These are phyloP conservation scores for Dasyurus viverrinus DNA, from an alignment of 2,113 vertebrate species.

Conservation along the genomic window DNA sequence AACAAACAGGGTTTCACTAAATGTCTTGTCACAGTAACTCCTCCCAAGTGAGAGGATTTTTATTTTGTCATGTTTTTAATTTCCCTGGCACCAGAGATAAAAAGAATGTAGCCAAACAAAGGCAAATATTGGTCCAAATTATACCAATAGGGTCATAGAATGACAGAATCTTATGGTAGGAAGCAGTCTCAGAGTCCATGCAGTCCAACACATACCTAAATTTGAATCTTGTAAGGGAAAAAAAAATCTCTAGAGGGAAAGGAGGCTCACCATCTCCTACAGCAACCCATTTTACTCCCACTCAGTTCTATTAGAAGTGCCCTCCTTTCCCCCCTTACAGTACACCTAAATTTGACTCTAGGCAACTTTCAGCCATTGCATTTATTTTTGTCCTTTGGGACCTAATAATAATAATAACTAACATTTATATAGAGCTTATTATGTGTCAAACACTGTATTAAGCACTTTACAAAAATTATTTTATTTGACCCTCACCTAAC, in stretches of 20 bases:
- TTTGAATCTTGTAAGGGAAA: not conserved
- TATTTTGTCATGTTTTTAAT: not conserved
- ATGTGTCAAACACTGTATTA: not conserved
- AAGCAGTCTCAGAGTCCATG: not conserved
- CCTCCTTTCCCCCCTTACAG: not conserved
- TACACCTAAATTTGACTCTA: not conserved
- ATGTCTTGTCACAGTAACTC: not conserved
- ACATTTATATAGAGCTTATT: not conserved
- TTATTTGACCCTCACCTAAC: not conserved
- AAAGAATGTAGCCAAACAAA: not conserved
- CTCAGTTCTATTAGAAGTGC: not conserved
- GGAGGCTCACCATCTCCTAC: not conserved
- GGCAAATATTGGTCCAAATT: not conserved
- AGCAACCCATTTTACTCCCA: not conserved
- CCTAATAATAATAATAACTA: not conserved
- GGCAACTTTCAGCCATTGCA: not conserved
- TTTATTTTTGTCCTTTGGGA: not conserved
- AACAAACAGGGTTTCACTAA: accelerated
- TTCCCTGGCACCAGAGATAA: not conserved
- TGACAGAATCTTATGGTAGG: not conserved
- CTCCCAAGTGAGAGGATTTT: not conserved
- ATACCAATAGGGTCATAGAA: not conserved
- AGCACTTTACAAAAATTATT: not conserved
- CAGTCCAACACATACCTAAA: not conserved
- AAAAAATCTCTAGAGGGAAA: not conserved